Percentiles rank a stretch among this genome's conserved stretches.
Conservation (phyloP, 2,113 vertebrate species). For the Antidorcas marsupialis region DNA sequence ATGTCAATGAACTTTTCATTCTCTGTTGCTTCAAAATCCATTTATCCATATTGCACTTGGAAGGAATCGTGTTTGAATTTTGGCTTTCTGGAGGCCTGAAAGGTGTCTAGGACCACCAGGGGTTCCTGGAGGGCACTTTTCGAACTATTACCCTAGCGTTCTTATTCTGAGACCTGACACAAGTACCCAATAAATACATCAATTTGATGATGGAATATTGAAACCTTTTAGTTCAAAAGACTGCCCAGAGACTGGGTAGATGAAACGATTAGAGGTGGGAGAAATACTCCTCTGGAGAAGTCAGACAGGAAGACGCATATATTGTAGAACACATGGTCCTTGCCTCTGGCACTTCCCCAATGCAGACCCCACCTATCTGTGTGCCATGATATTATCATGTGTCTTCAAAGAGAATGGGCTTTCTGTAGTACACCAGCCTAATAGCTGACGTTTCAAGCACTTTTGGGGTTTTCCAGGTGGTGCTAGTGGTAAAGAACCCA, state of each 20-base stretch:
- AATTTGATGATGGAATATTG: neutral
- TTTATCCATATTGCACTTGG: neutral
- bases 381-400: fast-evolving
- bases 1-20: neutral
- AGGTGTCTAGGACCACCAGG: neutral
- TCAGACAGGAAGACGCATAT: no score
- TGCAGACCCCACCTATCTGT: no score
- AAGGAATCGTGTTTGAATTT: neutral
- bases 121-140: neutral
- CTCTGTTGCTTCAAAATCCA: neutral
- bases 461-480: neutral
- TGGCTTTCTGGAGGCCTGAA: neutral
- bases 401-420: neutral
- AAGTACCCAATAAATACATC: neutral
- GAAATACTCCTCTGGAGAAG: neutral
- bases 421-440: neutral
- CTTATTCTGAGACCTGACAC: neutral
- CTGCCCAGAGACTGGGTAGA: neutral
- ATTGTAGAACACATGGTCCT: fast-evolving
- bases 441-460: neutral
- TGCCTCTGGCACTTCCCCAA: neutral
- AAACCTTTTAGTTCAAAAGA: neutral
- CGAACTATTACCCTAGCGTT: neutral
- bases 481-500: neutral
- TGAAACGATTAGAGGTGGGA: neutral